Evolutionary conservation across 1,140 invertebrate genomes (phyloP).

Genomic region (Paralvinella palmiformis): DNA sequence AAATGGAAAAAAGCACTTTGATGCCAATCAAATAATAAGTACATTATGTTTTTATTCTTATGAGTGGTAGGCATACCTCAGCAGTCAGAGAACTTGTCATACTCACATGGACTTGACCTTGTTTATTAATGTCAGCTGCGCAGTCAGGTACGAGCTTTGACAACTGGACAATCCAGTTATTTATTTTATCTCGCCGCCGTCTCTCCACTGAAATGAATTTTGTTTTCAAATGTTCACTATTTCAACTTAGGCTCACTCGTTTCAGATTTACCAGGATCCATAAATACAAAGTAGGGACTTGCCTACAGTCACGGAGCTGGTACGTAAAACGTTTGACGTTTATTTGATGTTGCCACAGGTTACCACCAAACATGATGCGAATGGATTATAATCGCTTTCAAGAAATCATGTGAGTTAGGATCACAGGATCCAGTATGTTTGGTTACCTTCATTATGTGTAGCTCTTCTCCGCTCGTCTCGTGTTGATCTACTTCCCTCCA

Average conservation of each 20-base stretch:
- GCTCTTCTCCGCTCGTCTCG: slow-evolving; percentile 50
- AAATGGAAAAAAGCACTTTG: not conserved
- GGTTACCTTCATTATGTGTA: slow-evolving; percentile 53
- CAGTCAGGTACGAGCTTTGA: slow-evolving; percentile 67
- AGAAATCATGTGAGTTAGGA: too few species aligned
- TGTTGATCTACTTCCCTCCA: slow-evolving; percentile 35
- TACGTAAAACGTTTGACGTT: too few species aligned
- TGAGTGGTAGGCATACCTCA: not conserved
- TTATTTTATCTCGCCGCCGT: slow-evolving; percentile 78
- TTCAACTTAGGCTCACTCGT: too few species aligned
- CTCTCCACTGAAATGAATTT: slow-evolving; percentile 51
- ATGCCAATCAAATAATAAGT: too few species aligned
- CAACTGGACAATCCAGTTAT: slow-evolving; percentile 89
- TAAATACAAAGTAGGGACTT: too few species aligned
- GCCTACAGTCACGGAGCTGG: too few species aligned
- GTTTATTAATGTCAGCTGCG: slow-evolving; percentile 48
- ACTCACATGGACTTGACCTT: slow-evolving; percentile 37
- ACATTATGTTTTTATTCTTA: too few species aligned
- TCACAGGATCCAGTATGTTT: not conserved
- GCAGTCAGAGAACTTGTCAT: not conserved
- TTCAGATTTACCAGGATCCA: too few species aligned
- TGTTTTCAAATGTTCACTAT: too few species aligned
- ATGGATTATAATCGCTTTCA: too few species aligned
- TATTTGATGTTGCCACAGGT: too few species aligned
- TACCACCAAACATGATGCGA: too few species aligned